Evolutionary conservation across 2,888 invertebrate species (phyloP), one percentile per base, ranked within the genome.

Genomic region (Nesidiocoris tenuis): DNA sequence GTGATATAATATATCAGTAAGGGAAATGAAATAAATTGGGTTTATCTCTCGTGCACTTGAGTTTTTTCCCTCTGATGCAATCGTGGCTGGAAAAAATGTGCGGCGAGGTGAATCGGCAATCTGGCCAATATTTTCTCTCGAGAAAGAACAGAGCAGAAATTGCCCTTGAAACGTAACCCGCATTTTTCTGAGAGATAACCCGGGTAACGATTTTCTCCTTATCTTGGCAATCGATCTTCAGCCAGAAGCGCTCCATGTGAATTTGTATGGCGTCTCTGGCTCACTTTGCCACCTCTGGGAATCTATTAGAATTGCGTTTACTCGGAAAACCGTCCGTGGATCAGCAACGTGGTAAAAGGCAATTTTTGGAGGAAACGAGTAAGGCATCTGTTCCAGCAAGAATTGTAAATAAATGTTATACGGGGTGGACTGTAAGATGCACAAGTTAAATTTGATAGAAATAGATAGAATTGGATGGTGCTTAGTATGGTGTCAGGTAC

Each of bases 111-210:
- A 61, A 61, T 72, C 72, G 61, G 57, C 39, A 54, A 54, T 72
- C 21, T 61, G 39, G 55, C 72, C 63, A 61, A 61, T 72, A 72
- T 72, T 72, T 72, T 56, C 23, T 61, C 22, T 54, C 39, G 39
- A 39, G 39, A 12, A 39, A 39, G 39, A 39, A 39, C 3, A 39
- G 39, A 12, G 39, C 39, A 12, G 39, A 39, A 39, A 39, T 39
- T 39, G 12, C 39, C 39, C 12, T 39, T 12, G 39, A 39, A 7
- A 12, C 39, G 12, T 12, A 39, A 39, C 39, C 39, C 12, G 39
- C 12, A 39, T 39, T 39, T 39, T 39, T 39, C 39, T 39, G 12
- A 39, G 12, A 39, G 39, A 39, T 39, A 39, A 39, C 39, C 39
- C 12, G 3, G 39, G 39, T 39, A 39, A 39, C 39, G 39, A 39